Conservation (phyloP, 30 jellyfish, hydroid and myxozoan genomes). For the Haliclystus octoradiatus region DNA sequence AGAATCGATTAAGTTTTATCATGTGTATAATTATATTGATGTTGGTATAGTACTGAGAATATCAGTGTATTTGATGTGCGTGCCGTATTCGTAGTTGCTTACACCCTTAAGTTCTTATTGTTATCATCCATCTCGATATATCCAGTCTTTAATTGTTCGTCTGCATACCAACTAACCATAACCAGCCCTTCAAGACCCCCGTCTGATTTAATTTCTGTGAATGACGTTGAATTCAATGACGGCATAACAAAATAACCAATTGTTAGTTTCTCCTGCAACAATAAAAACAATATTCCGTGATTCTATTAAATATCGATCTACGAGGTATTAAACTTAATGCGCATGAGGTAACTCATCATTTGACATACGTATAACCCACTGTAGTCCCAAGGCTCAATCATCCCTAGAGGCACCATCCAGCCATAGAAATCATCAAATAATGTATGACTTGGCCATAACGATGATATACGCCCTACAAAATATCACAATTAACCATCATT, state of each 20-base stretch:
- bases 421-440: slow-evolving; percentile 14
- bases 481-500: slow-evolving; percentile 11
- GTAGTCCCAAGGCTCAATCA: slow-evolving; percentile 54
- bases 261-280: slow-evolving; percentile 12
- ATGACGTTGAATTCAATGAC: slow-evolving; percentile 20
- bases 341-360: neutral
- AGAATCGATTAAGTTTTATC: neutral
- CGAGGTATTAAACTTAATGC: neutral
- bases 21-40: no score
- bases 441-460: slow-evolving; percentile 43
- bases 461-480: slow-evolving; percentile 30
- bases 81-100: no score
- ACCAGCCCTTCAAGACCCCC: slow-evolving; percentile 62
- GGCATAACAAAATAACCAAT: slow-evolving; percentile 44
- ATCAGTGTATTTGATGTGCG: no score
- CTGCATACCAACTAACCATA: slow-evolving; percentile 37
- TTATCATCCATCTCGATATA: slow-evolving; percentile 31
- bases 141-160: slow-evolving; percentile 39
- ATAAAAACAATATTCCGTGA: neutral
- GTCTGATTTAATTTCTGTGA: slow-evolving; percentile 67
- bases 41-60: no score
- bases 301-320: no score
- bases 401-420: slow-evolving; percentile 26
- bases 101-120: slow-evolving; percentile 52
- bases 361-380: slow-evolving; percentile 21